Evolutionary conservation across 1,140 invertebrate species (phyloP).

Genomic region (Myzus persicae): DNA sequence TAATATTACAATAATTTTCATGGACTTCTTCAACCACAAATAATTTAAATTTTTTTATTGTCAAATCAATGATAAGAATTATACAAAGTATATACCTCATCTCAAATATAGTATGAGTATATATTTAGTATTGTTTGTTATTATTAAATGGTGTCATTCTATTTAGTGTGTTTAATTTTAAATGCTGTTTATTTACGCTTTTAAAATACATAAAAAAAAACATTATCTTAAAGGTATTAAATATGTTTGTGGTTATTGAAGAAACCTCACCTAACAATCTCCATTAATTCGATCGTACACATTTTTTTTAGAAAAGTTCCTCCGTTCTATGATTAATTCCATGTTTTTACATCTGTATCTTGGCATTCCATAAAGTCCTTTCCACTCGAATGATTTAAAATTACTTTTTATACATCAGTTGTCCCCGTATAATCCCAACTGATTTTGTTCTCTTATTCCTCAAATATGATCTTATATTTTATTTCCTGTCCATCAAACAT

Average conservation of each 20-base stretch:
- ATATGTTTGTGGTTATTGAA: background rate
- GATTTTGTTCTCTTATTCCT: background rate
- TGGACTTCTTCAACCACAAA: background rate
- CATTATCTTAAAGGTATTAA: background rate
- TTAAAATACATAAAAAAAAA: background rate
- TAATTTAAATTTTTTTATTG: background rate
- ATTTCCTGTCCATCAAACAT: background rate
- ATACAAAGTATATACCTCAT: background rate
- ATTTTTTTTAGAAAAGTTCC: background rate
- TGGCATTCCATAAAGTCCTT: background rate
- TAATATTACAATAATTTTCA: too few species aligned
- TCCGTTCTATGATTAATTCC: background rate
- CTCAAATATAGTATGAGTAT: background rate
- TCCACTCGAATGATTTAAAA: background rate
- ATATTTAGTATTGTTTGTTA: background rate
- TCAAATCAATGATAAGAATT: background rate
- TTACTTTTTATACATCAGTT: background rate
- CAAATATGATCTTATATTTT: background rate
- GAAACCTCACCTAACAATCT: background rate
- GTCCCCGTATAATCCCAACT: background rate
- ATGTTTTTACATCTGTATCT: background rate
- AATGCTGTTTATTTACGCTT: background rate
- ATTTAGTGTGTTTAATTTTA: background rate
- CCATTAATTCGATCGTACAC: background rate
- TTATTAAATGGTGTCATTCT: background rate